A percentile compares a stretch with the other conserved stretches of the same genome.
Conservation (phyloP, 2,113 vertebrate species). For the Oreochromis spilurus region DNA sequence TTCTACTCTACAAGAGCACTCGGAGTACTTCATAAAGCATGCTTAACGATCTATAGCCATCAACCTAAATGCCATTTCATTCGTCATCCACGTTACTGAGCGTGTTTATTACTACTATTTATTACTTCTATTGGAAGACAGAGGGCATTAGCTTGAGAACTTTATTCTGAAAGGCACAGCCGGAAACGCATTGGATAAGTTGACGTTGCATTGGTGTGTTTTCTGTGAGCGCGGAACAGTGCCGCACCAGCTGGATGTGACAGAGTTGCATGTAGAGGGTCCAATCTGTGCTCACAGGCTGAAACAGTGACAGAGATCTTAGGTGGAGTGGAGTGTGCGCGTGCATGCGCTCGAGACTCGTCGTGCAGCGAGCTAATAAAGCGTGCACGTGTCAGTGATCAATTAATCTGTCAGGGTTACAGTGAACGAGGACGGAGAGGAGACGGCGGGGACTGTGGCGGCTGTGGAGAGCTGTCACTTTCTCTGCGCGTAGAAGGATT, state of each 20-base stretch:
- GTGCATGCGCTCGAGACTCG: not conserved
- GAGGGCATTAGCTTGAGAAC: not conserved
- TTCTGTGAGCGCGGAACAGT: not conserved
- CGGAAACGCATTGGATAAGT: not conserved
- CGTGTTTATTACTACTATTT: not conserved
- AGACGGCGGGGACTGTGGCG: not conserved
- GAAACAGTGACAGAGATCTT: not conserved
- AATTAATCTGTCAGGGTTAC: conserved; percentile 11
- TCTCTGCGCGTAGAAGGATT: conserved; percentile 43
- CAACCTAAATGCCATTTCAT: not conserved
- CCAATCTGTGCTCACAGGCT: not conserved
- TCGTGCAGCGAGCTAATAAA: not conserved
- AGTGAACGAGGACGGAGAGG: not conserved
- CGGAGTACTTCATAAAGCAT: not conserved
- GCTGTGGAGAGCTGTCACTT: conserved; percentile 39
- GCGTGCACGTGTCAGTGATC: not conserved
- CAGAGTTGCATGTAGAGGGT: not conserved
- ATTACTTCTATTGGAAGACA: not conserved
- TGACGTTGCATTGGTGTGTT: not conserved
- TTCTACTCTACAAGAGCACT: not conserved
- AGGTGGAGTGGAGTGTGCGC: not conserved
- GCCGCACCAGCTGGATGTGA: not conserved
- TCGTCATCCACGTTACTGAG: not conserved
- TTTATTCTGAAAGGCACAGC: conserved; percentile 36
- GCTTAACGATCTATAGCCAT: not conserved